Evolutionary conservation across 2,797 vertebrate species (phyloP).

Genomic region (Lepilemur ruficaudatus): DNA sequence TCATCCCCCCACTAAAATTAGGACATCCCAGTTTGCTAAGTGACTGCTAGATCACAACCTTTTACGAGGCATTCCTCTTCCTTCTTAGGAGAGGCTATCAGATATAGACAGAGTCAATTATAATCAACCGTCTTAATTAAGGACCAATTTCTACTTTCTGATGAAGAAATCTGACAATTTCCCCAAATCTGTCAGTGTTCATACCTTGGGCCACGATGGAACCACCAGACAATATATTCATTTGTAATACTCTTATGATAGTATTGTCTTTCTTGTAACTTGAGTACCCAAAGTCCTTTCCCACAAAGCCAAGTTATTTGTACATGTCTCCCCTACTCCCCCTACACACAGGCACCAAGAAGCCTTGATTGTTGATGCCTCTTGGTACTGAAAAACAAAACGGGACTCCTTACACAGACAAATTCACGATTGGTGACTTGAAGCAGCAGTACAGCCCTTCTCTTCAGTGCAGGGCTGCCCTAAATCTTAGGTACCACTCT

Average conservation of each 20-base stretch:
- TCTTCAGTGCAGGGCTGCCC: slow-evolving; percentile 44
- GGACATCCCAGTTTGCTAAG: not conserved
- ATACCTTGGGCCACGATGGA: not conserved
- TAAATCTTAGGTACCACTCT: slow-evolving; percentile 66
- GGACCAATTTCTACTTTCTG: not conserved
- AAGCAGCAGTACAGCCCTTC: slow-evolving; percentile 16
- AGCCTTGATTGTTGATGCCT: not conserved
- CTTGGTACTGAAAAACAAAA: slow-evolving; percentile 53
- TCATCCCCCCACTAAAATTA: not conserved
- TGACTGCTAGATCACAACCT: not conserved
- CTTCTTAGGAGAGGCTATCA: not conserved
- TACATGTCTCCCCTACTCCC: no score
- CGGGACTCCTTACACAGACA: not conserved
- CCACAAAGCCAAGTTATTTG: not conserved
- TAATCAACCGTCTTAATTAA: not conserved
- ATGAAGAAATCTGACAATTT: not conserved
- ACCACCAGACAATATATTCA: not conserved
- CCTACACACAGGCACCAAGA: not conserved
- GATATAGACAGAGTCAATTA: not conserved
- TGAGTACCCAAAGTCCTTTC: not conserved
- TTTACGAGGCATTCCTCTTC: not conserved
- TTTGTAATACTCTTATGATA: not conserved
- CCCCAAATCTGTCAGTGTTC: not conserved
- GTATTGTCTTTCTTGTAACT: not conserved
- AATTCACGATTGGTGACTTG: slow-evolving; percentile 10